Evolutionary conservation across 2,888 invertebrate species (phyloP).

Genomic region (Trachelus iudaicus): DNA sequence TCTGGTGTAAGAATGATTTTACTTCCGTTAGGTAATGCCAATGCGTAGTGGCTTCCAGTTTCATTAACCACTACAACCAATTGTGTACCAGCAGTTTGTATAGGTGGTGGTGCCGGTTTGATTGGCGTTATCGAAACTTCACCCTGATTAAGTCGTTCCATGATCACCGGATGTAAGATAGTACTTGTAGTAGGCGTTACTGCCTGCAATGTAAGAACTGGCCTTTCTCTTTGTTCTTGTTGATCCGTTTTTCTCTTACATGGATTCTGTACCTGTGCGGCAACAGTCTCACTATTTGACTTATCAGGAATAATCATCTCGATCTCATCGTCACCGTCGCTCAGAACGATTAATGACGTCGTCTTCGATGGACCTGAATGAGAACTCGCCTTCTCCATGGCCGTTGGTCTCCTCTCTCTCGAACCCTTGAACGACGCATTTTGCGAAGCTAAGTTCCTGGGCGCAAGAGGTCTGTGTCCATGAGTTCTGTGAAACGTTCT

Average conservation of each 20-base stretch:
- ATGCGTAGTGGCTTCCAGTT: constrained; percentile 62
- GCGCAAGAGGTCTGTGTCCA: neutral
- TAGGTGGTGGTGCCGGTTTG: constrained; percentile 39
- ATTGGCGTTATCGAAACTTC: constrained; percentile 61
- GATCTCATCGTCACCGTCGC: constrained; percentile 62
- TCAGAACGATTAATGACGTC: constrained; percentile 57
- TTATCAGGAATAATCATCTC: constrained; percentile 59
- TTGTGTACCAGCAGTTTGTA: constrained; percentile 40
- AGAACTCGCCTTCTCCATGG: neutral
- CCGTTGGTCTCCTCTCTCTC: neutral
- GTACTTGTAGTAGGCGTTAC: constrained; percentile 29
- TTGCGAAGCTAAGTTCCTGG: constrained; percentile 10
- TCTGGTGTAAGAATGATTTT: constrained; percentile 62
- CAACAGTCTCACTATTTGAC: neutral
- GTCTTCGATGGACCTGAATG: constrained; percentile 33
- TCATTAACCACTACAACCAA: constrained; percentile 62
- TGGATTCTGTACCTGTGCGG: constrained; percentile 6
- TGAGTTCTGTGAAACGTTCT: constrained; percentile 16
- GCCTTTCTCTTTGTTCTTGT: constrained; percentile 24
- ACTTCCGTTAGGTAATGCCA: constrained; percentile 62
- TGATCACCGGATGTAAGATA: constrained; percentile 51
- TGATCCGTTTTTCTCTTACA: neutral
- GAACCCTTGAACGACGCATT: neutral
- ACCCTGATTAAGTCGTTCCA: constrained; percentile 59
- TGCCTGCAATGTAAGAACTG: constrained; percentile 38